Conservation (phyloP, 2,113 vertebrate genomes). For the Rhadina sibilatrix region DNA sequence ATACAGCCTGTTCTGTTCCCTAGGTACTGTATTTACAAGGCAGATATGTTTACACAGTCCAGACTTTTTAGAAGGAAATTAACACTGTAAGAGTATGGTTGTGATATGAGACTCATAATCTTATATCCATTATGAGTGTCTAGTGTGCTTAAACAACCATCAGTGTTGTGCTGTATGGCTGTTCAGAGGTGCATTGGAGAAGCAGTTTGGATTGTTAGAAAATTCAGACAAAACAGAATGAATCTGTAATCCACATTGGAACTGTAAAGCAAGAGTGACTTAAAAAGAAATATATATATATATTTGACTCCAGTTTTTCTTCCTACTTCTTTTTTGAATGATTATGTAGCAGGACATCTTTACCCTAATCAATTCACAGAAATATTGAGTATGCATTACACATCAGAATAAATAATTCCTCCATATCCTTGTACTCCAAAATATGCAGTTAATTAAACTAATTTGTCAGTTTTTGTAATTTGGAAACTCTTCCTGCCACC, state of each 20-base stretch:
- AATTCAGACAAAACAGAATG: background rate
- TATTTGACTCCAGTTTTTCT: background rate
- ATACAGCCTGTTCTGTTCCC: background rate
- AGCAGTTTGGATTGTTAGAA: background rate
- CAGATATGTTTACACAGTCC: background rate
- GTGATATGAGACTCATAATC: background rate
- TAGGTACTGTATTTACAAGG: background rate
- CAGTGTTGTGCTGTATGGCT: background rate
- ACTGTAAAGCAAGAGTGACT: conserved; percentile 15
- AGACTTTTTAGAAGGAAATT: background rate
- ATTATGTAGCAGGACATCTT: conserved; percentile 21
- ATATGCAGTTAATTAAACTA: conserved; percentile 81
- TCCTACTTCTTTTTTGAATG: background rate
- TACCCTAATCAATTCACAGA: conserved; percentile 58
- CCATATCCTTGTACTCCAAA: conserved; percentile 71
- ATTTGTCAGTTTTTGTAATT: conserved; percentile 74
- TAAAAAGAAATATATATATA: background rate
- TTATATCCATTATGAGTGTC: background rate
- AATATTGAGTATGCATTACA: conserved; percentile 67
- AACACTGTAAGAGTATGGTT: background rate
- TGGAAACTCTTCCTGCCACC: conserved; percentile 75
- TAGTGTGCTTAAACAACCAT: background rate
- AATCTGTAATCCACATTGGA: background rate
- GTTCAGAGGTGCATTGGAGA: background rate
- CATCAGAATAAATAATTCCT: conserved; percentile 67